These are phyloP conservation scores for Dissostichus mawsoni DNA, from an alignment of 2,113 vertebrate genomes.

Conservation along the genomic window DNA sequence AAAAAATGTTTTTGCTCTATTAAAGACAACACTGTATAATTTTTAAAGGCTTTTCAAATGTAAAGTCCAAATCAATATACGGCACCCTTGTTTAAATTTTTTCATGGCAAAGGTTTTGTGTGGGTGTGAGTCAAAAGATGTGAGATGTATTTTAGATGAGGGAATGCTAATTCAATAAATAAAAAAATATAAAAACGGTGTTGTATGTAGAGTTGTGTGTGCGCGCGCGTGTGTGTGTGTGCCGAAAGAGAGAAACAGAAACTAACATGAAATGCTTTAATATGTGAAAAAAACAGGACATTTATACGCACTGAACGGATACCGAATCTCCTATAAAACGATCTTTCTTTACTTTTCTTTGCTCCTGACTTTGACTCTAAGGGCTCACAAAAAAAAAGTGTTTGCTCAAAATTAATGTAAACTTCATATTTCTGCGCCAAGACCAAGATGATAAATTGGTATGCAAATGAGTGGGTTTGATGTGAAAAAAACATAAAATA, in stretches of 20 bases:
- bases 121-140: constrained; percentile 37
- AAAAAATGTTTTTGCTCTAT: constrained; percentile 32
- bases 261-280: no score
- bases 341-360: background rate
- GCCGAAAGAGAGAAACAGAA: no score
- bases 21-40: constrained; percentile 68
- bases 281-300: background rate
- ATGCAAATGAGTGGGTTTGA: constrained; percentile 39
- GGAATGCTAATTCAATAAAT: constrained; percentile 52
- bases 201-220: background rate
- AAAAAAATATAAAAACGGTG: constrained; percentile 10
- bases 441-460: constrained; percentile 38
- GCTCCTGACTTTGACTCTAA: background rate
- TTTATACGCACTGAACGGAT: background rate
- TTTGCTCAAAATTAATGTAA: constrained; percentile 19
- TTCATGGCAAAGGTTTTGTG: constrained; percentile 22
- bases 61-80: constrained; percentile 44
- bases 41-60: constrained; percentile 51
- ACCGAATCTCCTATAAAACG: constrained; percentile 10
- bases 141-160: constrained; percentile 44
- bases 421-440: constrained; percentile 32
- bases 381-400: constrained; percentile 21
- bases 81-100: constrained; percentile 17
- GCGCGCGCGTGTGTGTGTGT: no score
- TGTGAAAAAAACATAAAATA: constrained; percentile 24